Evolutionary conservation across 2,797 vertebrate species (phyloP).

Genomic region (Rhinogobio ventralis): DNA sequence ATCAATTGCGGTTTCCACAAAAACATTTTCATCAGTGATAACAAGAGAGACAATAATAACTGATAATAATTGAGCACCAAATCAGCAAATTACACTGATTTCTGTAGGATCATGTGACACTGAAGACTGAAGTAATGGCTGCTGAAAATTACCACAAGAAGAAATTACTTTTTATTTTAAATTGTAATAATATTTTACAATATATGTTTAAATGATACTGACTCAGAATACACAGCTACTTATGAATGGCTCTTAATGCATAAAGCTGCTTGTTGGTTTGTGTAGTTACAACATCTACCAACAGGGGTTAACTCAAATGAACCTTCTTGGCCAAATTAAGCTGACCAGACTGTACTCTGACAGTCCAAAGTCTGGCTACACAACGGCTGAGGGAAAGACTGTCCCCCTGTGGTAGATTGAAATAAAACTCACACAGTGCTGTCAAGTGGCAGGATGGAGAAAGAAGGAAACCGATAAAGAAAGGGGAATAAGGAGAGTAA

Average conservation of each 20-base stretch:
- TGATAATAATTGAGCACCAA: too few relatives aligned
- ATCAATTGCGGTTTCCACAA: too few relatives aligned
- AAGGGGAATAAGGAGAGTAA: constrained; percentile 31
- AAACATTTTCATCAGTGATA: too few relatives aligned
- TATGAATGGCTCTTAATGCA: not conserved
- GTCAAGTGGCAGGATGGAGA: constrained; percentile 18
- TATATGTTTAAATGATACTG: not conserved
- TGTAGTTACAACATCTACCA: not conserved
- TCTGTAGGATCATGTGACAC: too few relatives aligned
- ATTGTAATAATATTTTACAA: too few relatives aligned
- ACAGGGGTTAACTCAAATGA: not conserved
- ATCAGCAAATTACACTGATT: too few relatives aligned
- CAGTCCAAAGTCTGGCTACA: not conserved
- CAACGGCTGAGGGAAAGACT: not conserved
- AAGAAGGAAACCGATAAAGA: constrained; percentile 4
- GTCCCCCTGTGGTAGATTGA: constrained; percentile 23
- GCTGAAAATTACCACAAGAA: too few relatives aligned
- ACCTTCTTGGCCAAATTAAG: not conserved
- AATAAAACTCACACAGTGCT: constrained; percentile 33
- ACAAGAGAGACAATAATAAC: too few relatives aligned
- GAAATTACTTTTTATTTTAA: too few relatives aligned
- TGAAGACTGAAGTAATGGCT: too few relatives aligned
- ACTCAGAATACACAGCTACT: not conserved
- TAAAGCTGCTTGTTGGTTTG: not conserved
- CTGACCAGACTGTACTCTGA: not conserved